These are phyloP conservation scores for Cyprinus carpio DNA, from an alignment of 2,113 vertebrate genomes.

Conservation along the genomic window DNA sequence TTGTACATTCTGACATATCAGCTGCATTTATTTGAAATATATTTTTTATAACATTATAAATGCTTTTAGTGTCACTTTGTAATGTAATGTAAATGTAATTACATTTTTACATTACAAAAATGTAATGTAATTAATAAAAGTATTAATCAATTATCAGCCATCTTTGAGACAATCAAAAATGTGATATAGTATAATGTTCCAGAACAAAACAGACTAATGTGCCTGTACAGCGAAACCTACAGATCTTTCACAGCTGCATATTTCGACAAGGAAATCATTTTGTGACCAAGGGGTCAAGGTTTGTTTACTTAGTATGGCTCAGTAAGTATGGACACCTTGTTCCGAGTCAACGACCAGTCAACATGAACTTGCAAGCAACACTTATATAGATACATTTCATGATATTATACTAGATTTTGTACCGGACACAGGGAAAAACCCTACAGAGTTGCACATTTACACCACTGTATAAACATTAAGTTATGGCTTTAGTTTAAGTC, in stretches of 20 bases:
- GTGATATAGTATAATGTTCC: background rate
- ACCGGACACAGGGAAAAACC: background rate
- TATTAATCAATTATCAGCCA: background rate
- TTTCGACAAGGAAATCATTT: background rate
- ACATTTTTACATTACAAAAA: too few species aligned
- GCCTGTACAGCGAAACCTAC: background rate
- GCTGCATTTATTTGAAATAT: background rate
- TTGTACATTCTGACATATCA: constrained; percentile 23
- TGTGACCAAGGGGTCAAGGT: background rate
- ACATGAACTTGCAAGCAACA: background rate
- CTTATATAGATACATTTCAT: background rate
- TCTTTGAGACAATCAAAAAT: background rate
- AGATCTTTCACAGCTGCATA: background rate
- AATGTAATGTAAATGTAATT: too few species aligned
- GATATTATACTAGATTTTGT: background rate
- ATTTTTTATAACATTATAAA: too few species aligned
- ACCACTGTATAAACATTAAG: background rate
- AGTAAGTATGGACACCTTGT: background rate
- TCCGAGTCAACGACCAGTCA: background rate
- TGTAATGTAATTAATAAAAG: background rate
- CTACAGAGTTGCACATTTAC: background rate
- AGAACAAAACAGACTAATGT: background rate
- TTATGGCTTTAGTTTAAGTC: constrained; percentile 25
- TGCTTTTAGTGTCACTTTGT: background rate
- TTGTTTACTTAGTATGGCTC: background rate